Percentiles rank a stretch among this genome's conserved stretches.
These are phyloP conservation scores for Pomatorhinus ruficollis DNA, from an alignment of 2,113 vertebrate species.

Conservation along the genomic window DNA sequence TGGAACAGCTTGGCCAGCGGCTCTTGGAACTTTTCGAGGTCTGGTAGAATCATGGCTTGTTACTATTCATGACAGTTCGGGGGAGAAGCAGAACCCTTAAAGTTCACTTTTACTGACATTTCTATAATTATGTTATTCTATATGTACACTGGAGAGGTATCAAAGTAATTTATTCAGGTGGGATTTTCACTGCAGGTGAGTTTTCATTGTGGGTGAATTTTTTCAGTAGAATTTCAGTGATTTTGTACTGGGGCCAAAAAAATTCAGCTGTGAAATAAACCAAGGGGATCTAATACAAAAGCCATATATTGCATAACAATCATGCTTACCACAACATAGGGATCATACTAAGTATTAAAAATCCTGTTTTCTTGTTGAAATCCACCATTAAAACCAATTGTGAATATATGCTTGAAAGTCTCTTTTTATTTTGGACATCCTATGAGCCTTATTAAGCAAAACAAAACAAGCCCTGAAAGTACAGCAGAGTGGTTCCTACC, in stretches of 20 bases:
- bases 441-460: not conserved
- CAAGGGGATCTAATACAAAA: not conserved
- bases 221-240: not conserved
- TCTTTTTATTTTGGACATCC: not conserved
- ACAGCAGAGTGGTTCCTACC: not conserved
- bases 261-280: not conserved
- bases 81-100: not conserved
- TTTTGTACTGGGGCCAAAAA: not conserved
- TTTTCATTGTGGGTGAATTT: not conserved
- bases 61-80: not conserved
- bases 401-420: not conserved
- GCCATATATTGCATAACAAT: not conserved
- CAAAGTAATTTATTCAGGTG: not conserved
- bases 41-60: not conserved
- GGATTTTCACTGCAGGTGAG: not conserved
- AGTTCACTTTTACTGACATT: not conserved
- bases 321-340: not conserved
- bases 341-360: not conserved
- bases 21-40: not conserved
- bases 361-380: not conserved
- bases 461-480: not conserved
- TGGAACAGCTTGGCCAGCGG: not conserved
- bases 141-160: not conserved
- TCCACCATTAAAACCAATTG: not conserved
- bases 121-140: not conserved